Base-by-base conservation (phyloP, 2,797 vertebrate species). In the Sebastes wilsoni region DNA sequence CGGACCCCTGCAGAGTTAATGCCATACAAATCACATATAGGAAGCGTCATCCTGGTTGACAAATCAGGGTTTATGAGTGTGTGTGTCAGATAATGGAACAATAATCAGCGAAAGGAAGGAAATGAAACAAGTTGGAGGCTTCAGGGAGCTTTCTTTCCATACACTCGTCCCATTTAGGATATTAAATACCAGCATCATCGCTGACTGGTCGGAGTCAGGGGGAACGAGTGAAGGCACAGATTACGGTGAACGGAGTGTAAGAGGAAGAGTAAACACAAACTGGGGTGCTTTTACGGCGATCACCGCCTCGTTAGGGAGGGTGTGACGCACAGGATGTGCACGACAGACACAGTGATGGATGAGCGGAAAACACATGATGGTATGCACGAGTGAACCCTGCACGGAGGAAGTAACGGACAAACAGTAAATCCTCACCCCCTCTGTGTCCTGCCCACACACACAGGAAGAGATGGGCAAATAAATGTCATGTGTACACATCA, bases 281-380 rank as follows among this genome's bases (percentile, higher is more conserved):
- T 2, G 4, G 25, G 75, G 83, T 76, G 83, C 55, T 80, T 87
- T 86, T 64, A 76, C 42, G 32, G 81, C 8, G 61, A 90, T 85
- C 79, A 66, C 3, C 4, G 23, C 76, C 81, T 92, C 84, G 87
- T 92, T 90, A 82, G 38, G 59, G 46, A 79, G 42, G 46, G 72
- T 34, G 81, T 92, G 88, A 89, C 68, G 83, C 90, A 86, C 79
- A 64, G 34, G 75, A 82, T 69, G 58, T 55, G 54, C 75, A 38
- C 36, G 13, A 75, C 68, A 75, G 76, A 81, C 85, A 76, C 46
- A 0, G 46, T 90, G 92, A 93, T 89, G 75, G 84, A 93, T 87
- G 91, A 84, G 82, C 0, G 74, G 88, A 85, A 92, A 91, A 82
- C 71, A 77, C 80, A 67, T 8, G 1, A 30, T 12, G 64, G 86